These are phyloP conservation scores for Nerophis lumbriciformis DNA, from an alignment of 2,113 vertebrate species.

Conservation along the genomic window DNA sequence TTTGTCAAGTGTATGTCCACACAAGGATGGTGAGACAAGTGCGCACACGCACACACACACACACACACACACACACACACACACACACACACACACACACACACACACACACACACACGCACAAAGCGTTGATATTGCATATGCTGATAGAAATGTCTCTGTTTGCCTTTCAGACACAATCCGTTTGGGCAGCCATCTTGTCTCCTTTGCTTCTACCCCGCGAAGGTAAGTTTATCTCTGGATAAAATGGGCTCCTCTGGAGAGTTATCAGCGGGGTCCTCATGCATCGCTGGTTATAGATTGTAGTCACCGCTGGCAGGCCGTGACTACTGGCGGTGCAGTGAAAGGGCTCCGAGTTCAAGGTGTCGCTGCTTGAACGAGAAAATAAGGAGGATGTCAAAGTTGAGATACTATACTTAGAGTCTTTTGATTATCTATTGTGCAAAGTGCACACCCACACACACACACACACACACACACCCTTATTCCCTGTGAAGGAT, in stretches of 20 bases:
- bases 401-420: background rate
- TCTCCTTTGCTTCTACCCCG: slow-evolving; percentile 14
- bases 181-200: slow-evolving; percentile 30
- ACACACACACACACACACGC: background rate
- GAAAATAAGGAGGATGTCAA: slow-evolving; percentile 1
- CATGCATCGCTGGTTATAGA: slow-evolving; percentile 27
- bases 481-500: slow-evolving; percentile 10
- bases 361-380: slow-evolving; percentile 16
- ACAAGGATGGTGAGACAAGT: no score
- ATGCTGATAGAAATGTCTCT: slow-evolving; percentile 23
- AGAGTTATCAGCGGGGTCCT: slow-evolving; percentile 19
- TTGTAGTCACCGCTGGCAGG: slow-evolving; percentile 26
- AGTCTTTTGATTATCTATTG: background rate
- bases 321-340: slow-evolving; percentile 20
- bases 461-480: no score
- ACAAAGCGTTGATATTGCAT: slow-evolving; percentile 14
- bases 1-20: no score
- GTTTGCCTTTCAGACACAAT: slow-evolving; percentile 52
- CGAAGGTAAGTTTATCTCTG: slow-evolving; percentile 51
- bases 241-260: slow-evolving; percentile 24
- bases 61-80: no score
- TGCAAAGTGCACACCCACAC: background rate
- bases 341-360: slow-evolving; percentile 23
- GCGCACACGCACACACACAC: no score
- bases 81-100: no score